Percentiles rank a stretch among this genome's conserved stretches.
These are phyloP conservation scores for Idaea straminata DNA, from an alignment of 2,888 invertebrate species.

Conservation along the genomic window DNA sequence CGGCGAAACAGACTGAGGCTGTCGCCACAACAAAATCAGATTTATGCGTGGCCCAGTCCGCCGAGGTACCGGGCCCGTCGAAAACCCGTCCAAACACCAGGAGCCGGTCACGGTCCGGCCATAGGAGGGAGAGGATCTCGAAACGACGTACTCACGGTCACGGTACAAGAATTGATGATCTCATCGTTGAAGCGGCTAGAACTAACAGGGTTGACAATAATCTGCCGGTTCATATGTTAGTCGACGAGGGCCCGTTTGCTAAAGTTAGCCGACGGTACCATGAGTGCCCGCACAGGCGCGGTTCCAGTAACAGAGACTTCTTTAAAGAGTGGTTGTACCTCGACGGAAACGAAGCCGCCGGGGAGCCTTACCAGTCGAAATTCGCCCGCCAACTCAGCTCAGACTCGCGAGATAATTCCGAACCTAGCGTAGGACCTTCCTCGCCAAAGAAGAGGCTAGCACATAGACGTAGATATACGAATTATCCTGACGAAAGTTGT, in stretches of 20 bases:
- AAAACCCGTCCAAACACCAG: constrained; percentile 55
- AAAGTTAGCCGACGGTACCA: constrained; percentile 70
- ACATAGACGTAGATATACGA: constrained; percentile 65
- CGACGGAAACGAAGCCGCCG: constrained; percentile 62
- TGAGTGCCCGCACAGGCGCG: constrained; percentile 63
- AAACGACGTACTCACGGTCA: constrained; percentile 59
- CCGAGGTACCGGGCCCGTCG: constrained; percentile 53
- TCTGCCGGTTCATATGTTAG: constrained; percentile 60
- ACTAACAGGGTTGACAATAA: constrained; percentile 52
- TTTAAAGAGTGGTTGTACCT: constrained; percentile 74
- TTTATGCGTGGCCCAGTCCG: constrained; percentile 57
- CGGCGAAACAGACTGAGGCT: constrained; percentile 62
- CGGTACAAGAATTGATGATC: constrained; percentile 60
- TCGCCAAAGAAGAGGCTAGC: constrained; percentile 67
- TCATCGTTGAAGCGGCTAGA: constrained; percentile 59
- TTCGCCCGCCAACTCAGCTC: constrained; percentile 76
- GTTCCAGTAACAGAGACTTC: constrained; percentile 63
- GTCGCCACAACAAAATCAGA: constrained; percentile 62
- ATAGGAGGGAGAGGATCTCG: constrained; percentile 57
- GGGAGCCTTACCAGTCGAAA: constrained; percentile 75
- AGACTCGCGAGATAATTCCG: constrained; percentile 77
- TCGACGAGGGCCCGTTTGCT: constrained; percentile 71
- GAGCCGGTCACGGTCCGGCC: constrained; percentile 55
- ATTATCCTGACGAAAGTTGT: constrained; percentile 72
- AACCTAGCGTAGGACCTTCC: constrained; percentile 70